These are phyloP conservation scores for Hipposideros armiger DNA, from an alignment of 2,113 vertebrate species.

Conservation along the genomic window DNA sequence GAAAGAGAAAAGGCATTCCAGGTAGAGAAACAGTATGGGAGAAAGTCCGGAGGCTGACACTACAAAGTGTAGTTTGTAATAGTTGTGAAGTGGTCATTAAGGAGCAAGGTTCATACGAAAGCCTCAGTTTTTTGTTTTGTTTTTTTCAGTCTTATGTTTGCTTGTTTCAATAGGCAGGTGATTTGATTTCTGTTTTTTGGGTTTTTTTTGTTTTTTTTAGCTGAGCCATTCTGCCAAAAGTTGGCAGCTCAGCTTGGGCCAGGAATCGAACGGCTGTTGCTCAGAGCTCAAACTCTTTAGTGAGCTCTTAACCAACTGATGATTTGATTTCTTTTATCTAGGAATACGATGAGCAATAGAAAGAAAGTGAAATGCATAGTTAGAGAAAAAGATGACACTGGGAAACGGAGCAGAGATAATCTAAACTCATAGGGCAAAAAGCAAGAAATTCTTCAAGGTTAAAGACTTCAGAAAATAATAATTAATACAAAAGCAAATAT, in stretches of 20 bases:
- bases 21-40: not conserved
- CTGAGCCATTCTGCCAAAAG: too few relatives aligned
- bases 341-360: not conserved
- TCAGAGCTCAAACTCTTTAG: too few relatives aligned
- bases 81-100: not conserved
- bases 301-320: too few relatives aligned
- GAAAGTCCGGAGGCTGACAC: not conserved
- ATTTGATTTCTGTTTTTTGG: not conserved
- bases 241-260: too few relatives aligned
- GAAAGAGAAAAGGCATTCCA: not conserved
- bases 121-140: not conserved
- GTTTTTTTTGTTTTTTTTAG: too few relatives aligned
- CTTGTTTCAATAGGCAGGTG: not conserved
- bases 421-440: not conserved
- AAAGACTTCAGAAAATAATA: not conserved
- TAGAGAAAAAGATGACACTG: not conserved
- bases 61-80: not conserved
- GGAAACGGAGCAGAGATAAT: not conserved
- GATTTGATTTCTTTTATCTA: not conserved
- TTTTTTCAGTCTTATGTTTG: not conserved
- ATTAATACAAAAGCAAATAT: not conserved
- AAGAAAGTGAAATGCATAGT: not conserved
- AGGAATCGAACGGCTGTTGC: too few relatives aligned
- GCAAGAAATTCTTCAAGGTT: not conserved
- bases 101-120: not conserved